phyloP scores from a whole-genome alignment of 1,140 invertebrate species.

The Ctenoplectra terminalis region DNA sequence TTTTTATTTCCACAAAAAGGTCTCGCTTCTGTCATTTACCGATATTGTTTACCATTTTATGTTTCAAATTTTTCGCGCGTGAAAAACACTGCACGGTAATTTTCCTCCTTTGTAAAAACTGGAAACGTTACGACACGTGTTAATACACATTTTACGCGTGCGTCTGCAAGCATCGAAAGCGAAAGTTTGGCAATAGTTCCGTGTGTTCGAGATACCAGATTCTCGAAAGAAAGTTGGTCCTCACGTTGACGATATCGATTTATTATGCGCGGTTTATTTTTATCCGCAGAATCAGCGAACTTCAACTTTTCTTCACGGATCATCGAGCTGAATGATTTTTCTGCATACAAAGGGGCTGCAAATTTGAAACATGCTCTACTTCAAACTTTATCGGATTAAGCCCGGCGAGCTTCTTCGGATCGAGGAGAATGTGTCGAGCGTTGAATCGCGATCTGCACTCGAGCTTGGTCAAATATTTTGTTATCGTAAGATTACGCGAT shows the following conservation, averaged over 20 bases:
- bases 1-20: no score
- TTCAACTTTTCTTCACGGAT: neutral
- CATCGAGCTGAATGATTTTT: conserved; percentile 19
- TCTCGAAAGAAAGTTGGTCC: neutral
- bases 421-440: neutral
- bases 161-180: no score
- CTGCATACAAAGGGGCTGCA: neutral
- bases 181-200: neutral
- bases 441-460: neutral
- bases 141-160: no score
- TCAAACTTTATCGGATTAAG: neutral
- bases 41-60: no score
- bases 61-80: no score
- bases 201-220: neutral
- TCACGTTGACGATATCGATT: conserved; percentile 4
- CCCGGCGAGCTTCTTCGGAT: neutral
- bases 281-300: conserved; percentile 4
- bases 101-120: no score
- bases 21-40: no score
- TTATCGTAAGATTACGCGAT: neutral
- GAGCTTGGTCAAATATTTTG: neutral
- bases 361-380: conserved; percentile 16
- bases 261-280: conserved; percentile 5
- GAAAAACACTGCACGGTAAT: no score
- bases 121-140: no score